Base-by-base conservation (phyloP, 1,140 invertebrate genomes). In the Drosophila equinoxialis region DNA sequence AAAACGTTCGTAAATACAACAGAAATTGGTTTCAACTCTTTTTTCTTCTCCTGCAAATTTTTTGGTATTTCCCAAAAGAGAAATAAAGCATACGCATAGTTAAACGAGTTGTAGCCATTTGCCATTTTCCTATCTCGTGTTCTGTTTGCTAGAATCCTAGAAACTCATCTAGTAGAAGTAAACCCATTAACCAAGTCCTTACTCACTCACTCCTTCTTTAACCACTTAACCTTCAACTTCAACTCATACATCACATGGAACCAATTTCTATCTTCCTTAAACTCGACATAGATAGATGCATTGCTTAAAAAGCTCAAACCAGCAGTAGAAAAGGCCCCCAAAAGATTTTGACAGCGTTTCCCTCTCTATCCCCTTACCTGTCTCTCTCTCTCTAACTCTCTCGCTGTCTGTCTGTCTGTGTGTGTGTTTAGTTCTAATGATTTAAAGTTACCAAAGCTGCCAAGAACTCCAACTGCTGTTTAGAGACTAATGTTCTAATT, bases 401-500 rank as follows among this genome's bases (percentile, higher is more conserved):
- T n/a, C n/a, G n/a, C n/a, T 48, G 14, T 17, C n/a, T 39, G 17
- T 51, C 17, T 23, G 1, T 20, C 17, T 51, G 14, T 17, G 42
- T 17, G 7, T 48, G 45, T 51, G 45, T 14, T 51, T 51, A 51
- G 54, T 59, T 57, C 71, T 81, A 85, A 85, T 85, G 82, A 82
- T 85, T 85, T 85, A 81, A 85, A 85, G 81, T 83, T 67, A 69
- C 80, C 79, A 58, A 66, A 48, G 75, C 62, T 64, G 45, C 26
- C 23, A 42, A 30, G 30, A 30, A 51, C 45, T 51, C 45, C 45
- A 57, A 65, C 65, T 64, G 65, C 65, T 37, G 55, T 35, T 55
- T 62, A 42, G 48, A 77, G 80, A 82, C 84, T 83, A 87, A 87
- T 87, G 83, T 84, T 87, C 83, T 87, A 87, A 87, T 87, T 87